These are phyloP conservation scores for Ciconia boyciana DNA, from an alignment of 2,113 vertebrate species.

Conservation along the genomic window DNA sequence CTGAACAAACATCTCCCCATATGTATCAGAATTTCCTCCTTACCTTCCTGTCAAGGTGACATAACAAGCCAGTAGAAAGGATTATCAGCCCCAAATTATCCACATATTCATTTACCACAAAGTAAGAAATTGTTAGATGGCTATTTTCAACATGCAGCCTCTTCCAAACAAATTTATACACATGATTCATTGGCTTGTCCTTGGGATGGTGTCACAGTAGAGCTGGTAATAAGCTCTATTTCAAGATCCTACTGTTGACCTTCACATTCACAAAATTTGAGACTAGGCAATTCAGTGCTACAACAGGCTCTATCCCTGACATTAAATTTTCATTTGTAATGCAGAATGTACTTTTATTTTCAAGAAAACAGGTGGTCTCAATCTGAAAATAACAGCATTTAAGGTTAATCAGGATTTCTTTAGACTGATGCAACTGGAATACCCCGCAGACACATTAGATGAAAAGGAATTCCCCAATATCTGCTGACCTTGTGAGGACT, in stretches of 20 bases:
- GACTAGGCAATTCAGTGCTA: not conserved
- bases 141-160: not conserved
- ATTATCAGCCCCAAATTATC: not conserved
- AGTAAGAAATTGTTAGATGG: not conserved
- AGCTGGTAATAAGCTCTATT: not conserved
- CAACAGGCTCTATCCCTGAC: not conserved
- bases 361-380: not conserved
- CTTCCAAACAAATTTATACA: not conserved
- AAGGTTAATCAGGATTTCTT: not conserved
- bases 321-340: not conserved
- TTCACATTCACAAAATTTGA: not conserved
- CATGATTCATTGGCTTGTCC: not conserved
- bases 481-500: not conserved
- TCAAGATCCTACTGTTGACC: not conserved
- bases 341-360: not conserved
- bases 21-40: not conserved
- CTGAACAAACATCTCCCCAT: not conserved
- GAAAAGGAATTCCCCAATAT: not conserved
- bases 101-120: not conserved
- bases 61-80: not conserved
- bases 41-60: not conserved
- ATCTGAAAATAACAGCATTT: not conserved
- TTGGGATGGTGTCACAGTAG: not conserved
- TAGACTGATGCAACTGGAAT: not conserved
- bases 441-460: not conserved